These are phyloP conservation scores for Cyanoramphus novaezelandiae DNA, from an alignment of 2,113 vertebrate species.

Conservation along the genomic window DNA sequence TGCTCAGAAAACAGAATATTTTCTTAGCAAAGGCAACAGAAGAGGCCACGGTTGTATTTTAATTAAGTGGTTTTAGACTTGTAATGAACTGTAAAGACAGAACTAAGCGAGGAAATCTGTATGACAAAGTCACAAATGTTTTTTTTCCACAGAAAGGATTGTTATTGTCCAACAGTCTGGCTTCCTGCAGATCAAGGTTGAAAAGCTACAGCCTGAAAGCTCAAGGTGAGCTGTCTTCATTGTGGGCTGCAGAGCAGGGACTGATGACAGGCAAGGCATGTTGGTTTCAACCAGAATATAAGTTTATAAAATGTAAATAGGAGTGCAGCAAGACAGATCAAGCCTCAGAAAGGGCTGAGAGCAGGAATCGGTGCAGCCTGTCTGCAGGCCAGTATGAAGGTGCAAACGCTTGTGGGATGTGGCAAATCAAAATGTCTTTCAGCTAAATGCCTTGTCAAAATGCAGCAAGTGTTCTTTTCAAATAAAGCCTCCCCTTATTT, in stretches of 20 bases:
- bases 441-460: neutral
- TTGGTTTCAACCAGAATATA: neutral
- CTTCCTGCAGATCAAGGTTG: neutral
- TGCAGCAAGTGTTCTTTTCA: conserved; percentile 10
- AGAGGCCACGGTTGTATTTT: neutral
- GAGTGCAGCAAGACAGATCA: neutral
- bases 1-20: neutral
- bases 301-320: neutral
- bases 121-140: neutral
- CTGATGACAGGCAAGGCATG: neutral
- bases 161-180: neutral
- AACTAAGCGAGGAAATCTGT: neutral
- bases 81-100: neutral
- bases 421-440: neutral
- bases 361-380: neutral
- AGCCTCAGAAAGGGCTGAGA: neutral
- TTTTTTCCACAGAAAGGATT: neutral
- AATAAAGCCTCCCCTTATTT: neutral
- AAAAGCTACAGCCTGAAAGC: neutral
- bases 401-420: neutral
- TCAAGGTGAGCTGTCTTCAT: neutral
- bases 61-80: neutral
- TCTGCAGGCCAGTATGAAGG: neutral
- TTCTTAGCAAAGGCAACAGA: neutral
- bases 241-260: neutral